A percentile compares a stretch with the other conserved stretches of the same genome.
Evolutionary conservation across 2,888 invertebrate species (phyloP).

Genomic region (Hydrotaea cyrtoneurina): DNA sequence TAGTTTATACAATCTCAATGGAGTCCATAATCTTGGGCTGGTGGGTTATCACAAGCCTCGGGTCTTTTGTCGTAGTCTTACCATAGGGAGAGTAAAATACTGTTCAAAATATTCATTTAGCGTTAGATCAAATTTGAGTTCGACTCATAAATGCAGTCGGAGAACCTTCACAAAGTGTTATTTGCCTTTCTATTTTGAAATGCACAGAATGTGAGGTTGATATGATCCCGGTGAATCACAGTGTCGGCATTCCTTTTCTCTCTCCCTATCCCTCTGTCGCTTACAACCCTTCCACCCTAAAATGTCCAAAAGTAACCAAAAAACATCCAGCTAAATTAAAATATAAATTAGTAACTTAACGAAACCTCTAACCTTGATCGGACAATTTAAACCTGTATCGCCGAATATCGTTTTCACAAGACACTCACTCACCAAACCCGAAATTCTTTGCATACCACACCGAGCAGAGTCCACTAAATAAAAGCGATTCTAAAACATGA

Average conservation of each 20-base stretch:
- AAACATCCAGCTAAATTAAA: constrained; percentile 26
- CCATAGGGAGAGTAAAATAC: no score
- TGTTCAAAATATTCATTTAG: no score
- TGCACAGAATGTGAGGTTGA: no score
- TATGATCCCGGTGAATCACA: not conserved
- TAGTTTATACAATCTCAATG: no score
- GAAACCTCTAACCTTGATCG: constrained; percentile 36
- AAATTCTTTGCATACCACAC: constrained; percentile 61
- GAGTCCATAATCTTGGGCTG: no score
- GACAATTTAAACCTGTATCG: constrained; percentile 33
- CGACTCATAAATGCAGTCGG: no score
- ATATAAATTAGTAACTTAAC: constrained; percentile 33
- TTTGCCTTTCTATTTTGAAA: no score
- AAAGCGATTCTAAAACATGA: constrained; percentile 42
- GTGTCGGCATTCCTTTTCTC: not conserved
- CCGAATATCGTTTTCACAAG: not conserved
- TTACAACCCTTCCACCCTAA: no score
- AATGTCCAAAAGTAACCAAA: not conserved
- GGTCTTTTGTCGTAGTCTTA: no score
- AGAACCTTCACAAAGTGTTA: no score
- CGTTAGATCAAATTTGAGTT: no score
- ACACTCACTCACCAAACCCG: not conserved
- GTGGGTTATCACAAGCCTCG: no score
- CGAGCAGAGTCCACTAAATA: constrained; percentile 27
- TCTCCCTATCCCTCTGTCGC: not conserved